Base-by-base conservation (phyloP, 2,888 invertebrate genomes). In the Scelioninae gen. 2 region DNA sequence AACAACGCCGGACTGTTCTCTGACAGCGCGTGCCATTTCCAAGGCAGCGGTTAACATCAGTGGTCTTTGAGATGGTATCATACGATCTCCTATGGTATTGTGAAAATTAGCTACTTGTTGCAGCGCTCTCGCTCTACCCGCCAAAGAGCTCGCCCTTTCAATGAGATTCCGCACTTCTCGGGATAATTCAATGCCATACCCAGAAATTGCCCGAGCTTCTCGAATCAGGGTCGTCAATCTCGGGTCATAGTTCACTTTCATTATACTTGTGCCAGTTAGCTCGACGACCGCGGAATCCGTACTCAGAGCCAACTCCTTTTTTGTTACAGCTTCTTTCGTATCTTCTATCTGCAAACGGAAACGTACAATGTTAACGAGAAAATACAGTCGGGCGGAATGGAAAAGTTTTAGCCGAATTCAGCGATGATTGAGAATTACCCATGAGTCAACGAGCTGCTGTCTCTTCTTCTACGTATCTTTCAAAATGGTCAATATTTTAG, bases 41-140 rank as follows among this genome's bases (percentile, higher is more conserved):
- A 97, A 87, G 0, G 99, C 98, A 19, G 96, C 94, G 67, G 94
- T 92, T 9, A 99, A 88, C 97, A 99, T 96, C 90, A 99, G 93
- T 0, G 98, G 96, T 70, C 97, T 91, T 81, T 98, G 97, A 18
- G 96, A 96, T 0, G 94, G 91, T 33, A 98, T 93, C 96, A 99
- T 98, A 64, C 97, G 92, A 86, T 98, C 96, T 10, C 97, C 98
- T 50, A 99, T 94, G 0, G 98, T 98, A 85, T 99, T 99, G 87
- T 99, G 98, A 84, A 96, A 96, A 41, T 93, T 94, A 0, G 96
- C 94, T 55, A 96, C 91, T 90, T 97, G 97, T 83, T 97, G 96
- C 60, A 98, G 87, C 1, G 93, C 91, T 53, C 95, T 91, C 0
- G 97, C 98, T 80, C 96, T 93, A 50, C 77, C 87, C 78, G 84